Evolutionary conservation across 2,888 invertebrate genomes (phyloP), one percentile per base, ranked within the genome.

Genomic region (Corbicula japonica): DNA sequence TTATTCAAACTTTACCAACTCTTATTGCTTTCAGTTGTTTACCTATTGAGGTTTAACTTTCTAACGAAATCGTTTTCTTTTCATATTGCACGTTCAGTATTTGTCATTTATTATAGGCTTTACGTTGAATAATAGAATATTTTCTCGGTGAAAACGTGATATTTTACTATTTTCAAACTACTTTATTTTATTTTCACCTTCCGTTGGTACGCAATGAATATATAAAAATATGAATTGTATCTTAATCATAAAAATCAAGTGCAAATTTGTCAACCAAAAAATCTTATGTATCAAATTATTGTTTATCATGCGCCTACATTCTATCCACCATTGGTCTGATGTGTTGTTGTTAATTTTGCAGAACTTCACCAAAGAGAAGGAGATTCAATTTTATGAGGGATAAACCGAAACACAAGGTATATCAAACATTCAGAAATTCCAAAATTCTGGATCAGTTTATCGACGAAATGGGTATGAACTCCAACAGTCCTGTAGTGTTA

Each of bases 381-480:
- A 66, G 54, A n/a, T 54, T 66, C 52, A 21, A 54, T 28, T 38
- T 66, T 12, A 28, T 23, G 28, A 66, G 41, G 26, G 21, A 28
- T 21, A 35, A 34, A 2, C 66, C 52, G 1, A 23, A 54, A 6
- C 34, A 48, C 1, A 38, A 50, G 1, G 35, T 35, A 10, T 66
- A 66, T 15, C 38, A 35, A 5, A 54, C 54, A 18, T 35, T 52
- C 18, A 34, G 23, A 18, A 50, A 66, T 35, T 8, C 38, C 0
- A 38, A 66, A 26, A 66, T 66, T 6, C 35, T 66, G 0, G 66
- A 66, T n/a, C 38, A 66, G 41, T 66, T n/a, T 26, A 54, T 66
- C 18, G 35, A 54, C 3, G 52, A 41, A 21, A 23, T 26, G 21
- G 66, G 66, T 1, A 26, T 52, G 4, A n/a, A 41, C 28, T 4